Evolutionary conservation across 2,113 vertebrate species (phyloP).

Genomic region (Centrocercus urophasianus): DNA sequence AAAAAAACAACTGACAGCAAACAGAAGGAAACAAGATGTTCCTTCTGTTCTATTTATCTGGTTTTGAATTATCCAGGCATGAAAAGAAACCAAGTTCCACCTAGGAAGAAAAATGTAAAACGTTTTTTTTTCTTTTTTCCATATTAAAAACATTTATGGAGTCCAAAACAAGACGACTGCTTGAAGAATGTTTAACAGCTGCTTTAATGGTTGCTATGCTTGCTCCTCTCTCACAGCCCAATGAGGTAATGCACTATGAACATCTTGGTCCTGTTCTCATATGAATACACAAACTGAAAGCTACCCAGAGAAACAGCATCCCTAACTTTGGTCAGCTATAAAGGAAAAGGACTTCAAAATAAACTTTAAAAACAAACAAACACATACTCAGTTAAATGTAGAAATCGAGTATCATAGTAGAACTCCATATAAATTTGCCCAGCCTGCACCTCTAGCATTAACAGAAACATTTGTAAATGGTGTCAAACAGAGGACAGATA

Average conservation of each 20-base stretch:
- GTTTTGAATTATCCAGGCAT: slow-evolving; percentile 23
- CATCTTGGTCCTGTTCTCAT: neutral
- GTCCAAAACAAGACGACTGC: neutral
- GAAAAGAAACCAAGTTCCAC: neutral
- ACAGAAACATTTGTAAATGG: neutral
- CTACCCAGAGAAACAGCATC: neutral
- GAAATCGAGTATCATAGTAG: neutral
- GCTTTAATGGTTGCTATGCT: neutral
- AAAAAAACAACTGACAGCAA: neutral
- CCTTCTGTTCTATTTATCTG: neutral
- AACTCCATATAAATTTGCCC: neutral
- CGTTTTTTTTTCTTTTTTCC: neutral
- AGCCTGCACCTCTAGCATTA: neutral
- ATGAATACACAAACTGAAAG: neutral
- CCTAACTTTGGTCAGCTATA: neutral
- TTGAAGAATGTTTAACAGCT: slow-evolving; percentile 1
- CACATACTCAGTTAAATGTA: neutral
- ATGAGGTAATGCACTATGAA: neutral
- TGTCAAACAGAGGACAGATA: neutral
- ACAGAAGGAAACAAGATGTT: neutral
- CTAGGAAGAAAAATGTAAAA: neutral
- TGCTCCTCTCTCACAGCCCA: neutral
- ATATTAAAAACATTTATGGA: neutral
- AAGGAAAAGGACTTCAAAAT: neutral
- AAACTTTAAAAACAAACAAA: neutral